Conservation (phyloP, 2,888 invertebrate species). For the Ormyrus rosae region DNA sequence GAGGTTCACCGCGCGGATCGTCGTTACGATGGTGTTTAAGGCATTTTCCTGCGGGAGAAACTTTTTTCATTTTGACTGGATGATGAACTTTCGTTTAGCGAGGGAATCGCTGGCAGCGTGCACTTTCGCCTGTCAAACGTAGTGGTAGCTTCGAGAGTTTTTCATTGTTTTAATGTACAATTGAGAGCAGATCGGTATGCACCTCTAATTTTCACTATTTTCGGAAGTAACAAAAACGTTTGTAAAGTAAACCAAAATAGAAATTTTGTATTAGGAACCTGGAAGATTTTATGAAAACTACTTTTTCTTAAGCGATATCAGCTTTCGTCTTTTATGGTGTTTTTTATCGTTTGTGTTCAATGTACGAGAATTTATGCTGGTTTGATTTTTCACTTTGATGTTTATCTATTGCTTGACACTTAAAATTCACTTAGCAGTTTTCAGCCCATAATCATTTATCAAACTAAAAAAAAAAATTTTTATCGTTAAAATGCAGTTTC, state of each 20-base stretch:
- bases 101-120: background rate
- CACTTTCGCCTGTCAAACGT: too few relatives aligned
- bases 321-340: background rate
- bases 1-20: background rate
- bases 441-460: too few relatives aligned
- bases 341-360: constrained; percentile 11
- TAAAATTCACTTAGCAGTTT: too few relatives aligned
- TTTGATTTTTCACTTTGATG: background rate
- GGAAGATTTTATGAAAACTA: background rate
- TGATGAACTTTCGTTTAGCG: background rate
- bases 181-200: too few relatives aligned
- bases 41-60: constrained; percentile 4
- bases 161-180: too few relatives aligned
- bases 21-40: background rate
- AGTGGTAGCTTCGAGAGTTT: too few relatives aligned
- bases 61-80: constrained; percentile 22
- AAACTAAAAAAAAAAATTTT: too few relatives aligned
- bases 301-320: background rate
- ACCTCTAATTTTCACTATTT: too few relatives aligned
- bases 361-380: background rate
- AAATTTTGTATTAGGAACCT: background rate
- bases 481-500: too few relatives aligned
- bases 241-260: too few relatives aligned
- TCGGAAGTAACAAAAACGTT: too few relatives aligned
- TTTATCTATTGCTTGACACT: too few relatives aligned